These are phyloP conservation scores for Crossocerus cetratus DNA, from an alignment of 2,888 invertebrate species.

Conservation along the genomic window DNA sequence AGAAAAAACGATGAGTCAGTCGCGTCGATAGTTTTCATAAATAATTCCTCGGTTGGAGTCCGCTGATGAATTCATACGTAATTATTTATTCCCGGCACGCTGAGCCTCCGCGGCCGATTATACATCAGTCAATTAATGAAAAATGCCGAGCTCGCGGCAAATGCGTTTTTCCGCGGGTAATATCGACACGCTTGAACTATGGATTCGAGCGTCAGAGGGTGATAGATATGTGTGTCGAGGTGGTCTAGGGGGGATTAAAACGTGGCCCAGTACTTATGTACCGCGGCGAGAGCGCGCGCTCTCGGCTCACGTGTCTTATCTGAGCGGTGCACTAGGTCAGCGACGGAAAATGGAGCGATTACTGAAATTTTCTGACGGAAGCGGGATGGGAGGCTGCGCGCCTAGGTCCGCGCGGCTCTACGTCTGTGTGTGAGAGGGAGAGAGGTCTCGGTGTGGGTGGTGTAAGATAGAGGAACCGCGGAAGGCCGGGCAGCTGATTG, in stretches of 20 bases:
- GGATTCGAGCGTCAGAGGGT: too few species aligned
- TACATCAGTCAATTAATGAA: too few species aligned
- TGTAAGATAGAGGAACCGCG: neutral
- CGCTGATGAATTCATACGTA: neutral
- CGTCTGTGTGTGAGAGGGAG: too few species aligned
- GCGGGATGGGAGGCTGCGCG: neutral
- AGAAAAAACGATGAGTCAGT: neutral
- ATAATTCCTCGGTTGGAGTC: neutral
- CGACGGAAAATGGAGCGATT: constrained; percentile 6
- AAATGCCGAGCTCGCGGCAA: too few species aligned
- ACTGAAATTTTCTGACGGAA: constrained; percentile 2
- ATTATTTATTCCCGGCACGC: too few species aligned
- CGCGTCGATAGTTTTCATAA: neutral
- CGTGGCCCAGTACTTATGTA: too few species aligned
- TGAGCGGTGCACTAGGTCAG: neutral
- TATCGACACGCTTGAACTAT: too few species aligned
- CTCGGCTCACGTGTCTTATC: constrained; percentile 1
- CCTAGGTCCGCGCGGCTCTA: too few species aligned
- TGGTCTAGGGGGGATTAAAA: too few species aligned
- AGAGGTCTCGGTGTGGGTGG: neutral
- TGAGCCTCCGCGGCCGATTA: too few species aligned
- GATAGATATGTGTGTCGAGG: too few species aligned
- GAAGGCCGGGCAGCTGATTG: constrained; percentile 10
- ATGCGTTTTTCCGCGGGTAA: too few species aligned
- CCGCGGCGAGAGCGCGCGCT: neutral